Evolutionary conservation across 2,113 vertebrate species (phyloP).

Genomic region (Gorsachius goisagi): DNA sequence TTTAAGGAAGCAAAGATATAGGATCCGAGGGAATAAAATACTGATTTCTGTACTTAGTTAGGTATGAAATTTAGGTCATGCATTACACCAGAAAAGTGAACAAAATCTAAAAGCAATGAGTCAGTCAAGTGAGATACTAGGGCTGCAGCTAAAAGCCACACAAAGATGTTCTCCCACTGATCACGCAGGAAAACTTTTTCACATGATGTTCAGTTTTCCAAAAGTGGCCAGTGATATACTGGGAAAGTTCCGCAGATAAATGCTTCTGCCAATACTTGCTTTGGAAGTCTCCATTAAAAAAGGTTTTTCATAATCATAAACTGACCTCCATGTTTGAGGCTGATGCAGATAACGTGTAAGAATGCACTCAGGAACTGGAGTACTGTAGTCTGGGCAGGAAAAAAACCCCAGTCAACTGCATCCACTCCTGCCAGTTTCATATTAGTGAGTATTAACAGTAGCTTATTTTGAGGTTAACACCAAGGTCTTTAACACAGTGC

Average conservation of each 20-base stretch:
- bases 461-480: constrained; percentile 50
- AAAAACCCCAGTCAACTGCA: not conserved
- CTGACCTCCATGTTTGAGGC: not conserved
- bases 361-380: not conserved
- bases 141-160: not conserved
- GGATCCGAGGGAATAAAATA: not conserved
- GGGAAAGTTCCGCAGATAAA: not conserved
- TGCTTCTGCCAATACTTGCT: not conserved
- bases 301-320: not conserved
- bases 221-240: not conserved
- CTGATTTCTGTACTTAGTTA: not conserved
- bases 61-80: not conserved
- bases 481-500: not conserved
- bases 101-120: not conserved
- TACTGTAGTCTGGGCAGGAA: not conserved
- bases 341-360: not conserved
- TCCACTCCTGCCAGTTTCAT: not conserved
- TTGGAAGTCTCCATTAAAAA: not conserved
- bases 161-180: not conserved
- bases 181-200: not conserved
- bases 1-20: not conserved
- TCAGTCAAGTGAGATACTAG: not conserved
- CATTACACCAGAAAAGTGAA: not conserved
- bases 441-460: constrained; percentile 26
- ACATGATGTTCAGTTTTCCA: not conserved